Evolutionary conservation across 2,113 vertebrate species (phyloP), one percentile per base, ranked within the genome.

Genomic region (Apistogramma diplotaenia): DNA sequence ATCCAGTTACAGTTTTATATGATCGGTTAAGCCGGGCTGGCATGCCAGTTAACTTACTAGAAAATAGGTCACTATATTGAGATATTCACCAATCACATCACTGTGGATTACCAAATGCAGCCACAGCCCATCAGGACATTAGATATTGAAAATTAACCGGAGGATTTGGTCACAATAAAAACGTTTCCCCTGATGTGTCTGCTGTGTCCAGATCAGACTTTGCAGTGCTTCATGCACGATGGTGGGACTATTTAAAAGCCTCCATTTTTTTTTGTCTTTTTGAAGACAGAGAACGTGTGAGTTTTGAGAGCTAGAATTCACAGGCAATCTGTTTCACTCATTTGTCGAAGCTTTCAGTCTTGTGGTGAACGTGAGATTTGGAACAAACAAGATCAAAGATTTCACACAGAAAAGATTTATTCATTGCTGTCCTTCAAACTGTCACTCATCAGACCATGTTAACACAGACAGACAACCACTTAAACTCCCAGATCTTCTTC

Each of bases 21-120:
- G 82, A 89, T 91, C 81, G 79, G 87, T 86, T 93, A 90, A 93
- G 87, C 88, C 87, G 84, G 56, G 57, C 80, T 78, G 74, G 81
- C 87, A 85, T 78, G 81, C 46, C 86, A 87, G 79, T 89, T 88
- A 79, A 89, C 85, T 80, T 87, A 56, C 75, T 49, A 77, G 74
- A 88, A 94, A 94, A 90, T 92, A 94, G 92, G 91, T 94, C 90
- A 93, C 87, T 88, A 78, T 92, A 88, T 92, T 85, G 89, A 92
- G 91, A 91, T 91, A 90, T 87, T 90, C 87, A 83, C 91, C 93
- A 93, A 93, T 93, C 93, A 92, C 87, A 92, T 93, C 89, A 90
- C 83, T 43, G 85, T 92, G 91, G 92, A 94, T 94, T 94, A 95
- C 76, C 82, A 78, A 83, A 86, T 85, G 75, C 89, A 82, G 84